A percentile compares a stretch with the other conserved stretches of the same genome.
These are phyloP conservation scores for Pseudomyrmex sp. DNA, from an alignment of 1,140 invertebrate species.

Conservation along the genomic window DNA sequence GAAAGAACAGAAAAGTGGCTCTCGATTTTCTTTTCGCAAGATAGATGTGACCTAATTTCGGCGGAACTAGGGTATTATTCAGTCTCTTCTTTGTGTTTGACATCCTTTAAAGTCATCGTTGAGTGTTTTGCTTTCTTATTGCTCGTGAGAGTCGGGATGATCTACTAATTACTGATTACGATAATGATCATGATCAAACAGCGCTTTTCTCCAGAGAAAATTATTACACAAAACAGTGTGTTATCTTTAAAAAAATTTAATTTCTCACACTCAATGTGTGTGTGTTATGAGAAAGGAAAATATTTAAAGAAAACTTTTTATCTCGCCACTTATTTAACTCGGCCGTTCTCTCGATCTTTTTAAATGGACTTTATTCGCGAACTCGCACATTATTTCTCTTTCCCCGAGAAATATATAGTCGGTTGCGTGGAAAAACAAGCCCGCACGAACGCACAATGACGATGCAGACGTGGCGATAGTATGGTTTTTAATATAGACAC, in stretches of 20 bases:
- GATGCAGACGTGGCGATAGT: constrained; percentile 26
- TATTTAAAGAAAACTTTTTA: too few species aligned
- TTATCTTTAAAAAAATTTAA: background rate
- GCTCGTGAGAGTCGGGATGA: constrained; percentile 6
- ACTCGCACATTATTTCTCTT: constrained; percentile 17
- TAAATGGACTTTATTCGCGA: background rate
- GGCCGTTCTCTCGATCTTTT: background rate
- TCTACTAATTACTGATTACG: constrained; percentile 2
- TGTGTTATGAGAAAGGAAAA: background rate
- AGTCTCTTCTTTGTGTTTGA: constrained; percentile 1
- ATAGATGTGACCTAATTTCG: constrained; percentile 39
- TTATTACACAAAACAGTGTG: background rate
- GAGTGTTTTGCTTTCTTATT: background rate
- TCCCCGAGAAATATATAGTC: background rate
- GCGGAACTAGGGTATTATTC: background rate
- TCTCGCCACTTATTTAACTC: too few species aligned
- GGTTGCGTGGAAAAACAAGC: constrained; percentile 37
- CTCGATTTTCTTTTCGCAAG: background rate
- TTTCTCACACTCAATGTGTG: background rate
- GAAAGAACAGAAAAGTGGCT: constrained; percentile 9
- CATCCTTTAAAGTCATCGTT: background rate
- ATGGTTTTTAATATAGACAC: constrained; percentile 39
- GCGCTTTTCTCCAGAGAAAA: background rate
- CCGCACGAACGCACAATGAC: constrained; percentile 45
- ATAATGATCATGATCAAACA: constrained; percentile 5